Conservation (phyloP, 2,888 invertebrate genomes). For the Pteria penguin region DNA sequence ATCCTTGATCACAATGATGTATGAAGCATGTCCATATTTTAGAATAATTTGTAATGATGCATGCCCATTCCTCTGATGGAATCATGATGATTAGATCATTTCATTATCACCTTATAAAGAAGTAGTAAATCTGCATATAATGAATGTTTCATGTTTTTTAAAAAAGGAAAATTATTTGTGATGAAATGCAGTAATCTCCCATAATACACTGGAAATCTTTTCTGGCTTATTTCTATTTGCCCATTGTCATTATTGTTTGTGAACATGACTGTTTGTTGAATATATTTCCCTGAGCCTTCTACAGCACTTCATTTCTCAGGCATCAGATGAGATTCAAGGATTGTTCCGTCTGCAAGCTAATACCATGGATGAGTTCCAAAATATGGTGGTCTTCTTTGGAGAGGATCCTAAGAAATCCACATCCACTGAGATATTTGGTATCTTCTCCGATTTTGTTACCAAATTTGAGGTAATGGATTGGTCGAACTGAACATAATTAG, state of each 20-base stretch:
- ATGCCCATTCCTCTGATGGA: too few species aligned
- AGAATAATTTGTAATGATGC: too few species aligned
- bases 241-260: background rate
- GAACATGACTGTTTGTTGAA: too few species aligned
- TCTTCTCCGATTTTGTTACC: slow-evolving; percentile 75
- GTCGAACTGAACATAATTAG: too few species aligned
- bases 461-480: slow-evolving; percentile 78
- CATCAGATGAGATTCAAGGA: slow-evolving; percentile 72
- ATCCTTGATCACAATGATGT: slow-evolving; percentile 56
- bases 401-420: slow-evolving; percentile 73
- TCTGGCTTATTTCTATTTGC: background rate
- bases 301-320: slow-evolving; percentile 54
- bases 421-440: slow-evolving; percentile 73
- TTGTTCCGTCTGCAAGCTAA: slow-evolving; percentile 68
- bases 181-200: too few species aligned
- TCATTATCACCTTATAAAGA: too few species aligned
- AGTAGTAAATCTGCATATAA: too few species aligned
- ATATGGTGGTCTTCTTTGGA: slow-evolving; percentile 75
- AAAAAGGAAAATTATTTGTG: too few species aligned
- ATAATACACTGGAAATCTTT: too few species aligned
- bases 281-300: background rate
- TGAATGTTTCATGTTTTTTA: too few species aligned
- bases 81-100: too few species aligned
- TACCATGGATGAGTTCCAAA: slow-evolving; percentile 70
- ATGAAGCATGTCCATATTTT: too few species aligned